Percentiles rank a stretch among this genome's conserved stretches.
Evolutionary conservation across 92 coral and sea anemone genomes (phyloP).

Genomic region (Umimayanthus kanabou): DNA sequence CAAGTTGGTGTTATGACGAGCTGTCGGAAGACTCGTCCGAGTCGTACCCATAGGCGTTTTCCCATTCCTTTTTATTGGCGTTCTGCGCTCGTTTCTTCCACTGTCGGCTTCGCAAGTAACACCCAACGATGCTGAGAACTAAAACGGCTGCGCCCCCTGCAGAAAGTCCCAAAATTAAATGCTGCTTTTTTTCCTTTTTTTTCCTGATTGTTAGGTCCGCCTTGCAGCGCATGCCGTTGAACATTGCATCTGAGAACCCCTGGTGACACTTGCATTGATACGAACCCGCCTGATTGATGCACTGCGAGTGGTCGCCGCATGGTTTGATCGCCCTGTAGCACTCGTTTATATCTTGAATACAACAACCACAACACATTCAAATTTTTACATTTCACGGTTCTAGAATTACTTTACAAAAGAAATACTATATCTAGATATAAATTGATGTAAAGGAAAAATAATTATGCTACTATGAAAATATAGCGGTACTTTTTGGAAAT

Average conservation of each 20-base stretch:
- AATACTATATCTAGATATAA: no score
- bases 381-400: no score
- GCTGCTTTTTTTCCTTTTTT: neutral
- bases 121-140: neutral
- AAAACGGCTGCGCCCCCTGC: conserved; percentile 4
- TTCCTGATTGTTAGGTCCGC: neutral
- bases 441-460: no score
- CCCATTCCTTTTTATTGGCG: conserved; percentile 11
- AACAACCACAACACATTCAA: no score
- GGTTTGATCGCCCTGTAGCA: conserved; percentile 10
- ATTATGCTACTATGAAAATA: no score
- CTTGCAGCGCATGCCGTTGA: neutral
- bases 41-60: neutral
- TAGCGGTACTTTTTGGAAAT: no score
- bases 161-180: conserved; percentile 18
- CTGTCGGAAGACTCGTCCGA: conserved; percentile 14
- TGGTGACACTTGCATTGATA: conserved; percentile 18
- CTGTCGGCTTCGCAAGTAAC: neutral
- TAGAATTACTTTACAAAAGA: no score
- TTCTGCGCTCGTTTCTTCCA: neutral
- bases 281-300: neutral
- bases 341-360: conserved; percentile 18
- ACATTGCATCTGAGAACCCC: neutral
- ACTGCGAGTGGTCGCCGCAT: conserved; percentile 23
- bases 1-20: neutral